A percentile compares a stretch with the other conserved stretches of the same genome.
Conservation (phyloP, 2,888 invertebrate genomes). For the Drosophila nr. medialis region DNA sequence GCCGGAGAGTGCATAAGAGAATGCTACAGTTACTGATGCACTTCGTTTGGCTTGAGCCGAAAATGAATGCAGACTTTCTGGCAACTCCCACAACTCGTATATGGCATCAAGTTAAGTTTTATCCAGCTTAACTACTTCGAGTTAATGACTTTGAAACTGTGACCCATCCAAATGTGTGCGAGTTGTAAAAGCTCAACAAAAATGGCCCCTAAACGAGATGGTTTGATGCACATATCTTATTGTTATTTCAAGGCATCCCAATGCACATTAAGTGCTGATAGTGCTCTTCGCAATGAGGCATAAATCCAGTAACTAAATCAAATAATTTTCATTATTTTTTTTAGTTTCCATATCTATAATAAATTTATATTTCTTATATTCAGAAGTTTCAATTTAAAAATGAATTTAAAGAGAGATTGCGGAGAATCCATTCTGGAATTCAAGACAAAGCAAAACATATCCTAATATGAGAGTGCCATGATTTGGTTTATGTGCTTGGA, state of each 20-base stretch:
- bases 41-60: conserved; percentile 1
- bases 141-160: conserved; percentile 59
- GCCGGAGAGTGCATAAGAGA: conserved; percentile 27
- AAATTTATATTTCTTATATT: not conserved
- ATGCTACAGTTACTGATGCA: conserved; percentile 12
- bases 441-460: conserved; percentile 12
- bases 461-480: conserved; percentile 1
- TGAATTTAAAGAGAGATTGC: conserved; percentile 5
- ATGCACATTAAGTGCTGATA: not conserved
- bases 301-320: not conserved
- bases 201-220: not conserved
- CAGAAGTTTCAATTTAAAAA: not conserved
- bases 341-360: not conserved
- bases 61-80: conserved; percentile 26
- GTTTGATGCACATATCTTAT: not conserved
- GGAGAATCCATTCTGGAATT: conserved; percentile 1
- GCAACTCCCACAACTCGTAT: conserved; percentile 14
- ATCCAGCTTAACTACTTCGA: conserved; percentile 19
- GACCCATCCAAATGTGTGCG: conserved; percentile 3
- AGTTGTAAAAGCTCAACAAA: conserved; percentile 10
- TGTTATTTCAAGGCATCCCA: not conserved
- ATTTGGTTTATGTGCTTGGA: conserved; percentile 23
- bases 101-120: conserved; percentile 20
- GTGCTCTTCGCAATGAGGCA: not conserved
- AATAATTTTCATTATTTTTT: not conserved